Percentiles rank a stretch among this genome's conserved stretches.
Conservation (phyloP, 2,888 invertebrate genomes). For the Hirtodrosophila cameraria region DNA sequence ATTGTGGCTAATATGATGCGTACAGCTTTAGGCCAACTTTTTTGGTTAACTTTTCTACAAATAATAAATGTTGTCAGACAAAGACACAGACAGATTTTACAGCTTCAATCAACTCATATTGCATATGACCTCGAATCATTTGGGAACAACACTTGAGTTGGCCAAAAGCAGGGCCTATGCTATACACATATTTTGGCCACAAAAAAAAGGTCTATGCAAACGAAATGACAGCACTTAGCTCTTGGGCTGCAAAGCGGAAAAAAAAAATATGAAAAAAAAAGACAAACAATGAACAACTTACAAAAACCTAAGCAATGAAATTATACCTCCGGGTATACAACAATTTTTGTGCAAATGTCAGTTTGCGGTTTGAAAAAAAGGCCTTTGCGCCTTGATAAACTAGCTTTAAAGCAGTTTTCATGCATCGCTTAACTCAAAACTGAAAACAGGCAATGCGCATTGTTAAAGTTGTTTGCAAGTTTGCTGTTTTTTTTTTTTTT, state of each 20-base stretch:
- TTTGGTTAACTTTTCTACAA: constrained; percentile 13
- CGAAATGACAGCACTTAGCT: constrained; percentile 57
- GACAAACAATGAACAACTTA: constrained; percentile 62
- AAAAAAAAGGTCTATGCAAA: background rate
- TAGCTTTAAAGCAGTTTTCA: constrained; percentile 33
- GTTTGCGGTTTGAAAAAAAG: too few relatives aligned
- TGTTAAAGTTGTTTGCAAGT: constrained; percentile 23
- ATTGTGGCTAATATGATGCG: constrained; percentile 20
- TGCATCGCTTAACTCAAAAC: constrained; percentile 12
- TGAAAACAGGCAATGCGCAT: constrained; percentile 40
- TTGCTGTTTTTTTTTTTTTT: background rate
- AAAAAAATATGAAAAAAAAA: too few relatives aligned
- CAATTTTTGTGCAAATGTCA: too few relatives aligned
- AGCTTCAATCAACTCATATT: constrained; percentile 3
- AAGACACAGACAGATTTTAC: constrained; percentile 2
- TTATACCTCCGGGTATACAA: background rate
- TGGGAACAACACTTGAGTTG: constrained; percentile 1
- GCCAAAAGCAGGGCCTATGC: constrained; percentile 2
- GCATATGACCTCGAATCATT: background rate
- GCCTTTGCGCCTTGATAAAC: constrained; percentile 22
- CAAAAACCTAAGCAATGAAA: constrained; percentile 41
- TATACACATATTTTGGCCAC: constrained; percentile 3
- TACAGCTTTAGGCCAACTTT: too few relatives aligned
- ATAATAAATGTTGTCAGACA: constrained; percentile 1
- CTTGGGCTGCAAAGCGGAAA: constrained; percentile 26